These are phyloP conservation scores for Columba janthina DNA, from an alignment of 2,113 vertebrate genomes.

Conservation along the genomic window DNA sequence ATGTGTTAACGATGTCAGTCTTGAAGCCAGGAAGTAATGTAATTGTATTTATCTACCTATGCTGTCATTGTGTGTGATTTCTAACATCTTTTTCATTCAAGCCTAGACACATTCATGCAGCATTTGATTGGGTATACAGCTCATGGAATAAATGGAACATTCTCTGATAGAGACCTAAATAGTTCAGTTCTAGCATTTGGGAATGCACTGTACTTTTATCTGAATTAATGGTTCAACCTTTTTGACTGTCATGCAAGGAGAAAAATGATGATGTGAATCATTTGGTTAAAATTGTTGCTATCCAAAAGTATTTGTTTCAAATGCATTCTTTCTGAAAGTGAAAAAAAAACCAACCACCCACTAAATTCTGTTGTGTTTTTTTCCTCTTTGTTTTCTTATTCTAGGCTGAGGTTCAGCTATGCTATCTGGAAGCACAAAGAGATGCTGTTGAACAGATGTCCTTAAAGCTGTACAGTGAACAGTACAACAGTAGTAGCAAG, in stretches of 20 bases:
- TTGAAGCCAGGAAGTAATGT: neutral
- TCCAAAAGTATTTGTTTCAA: slow-evolving; percentile 43
- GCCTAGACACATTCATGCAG: neutral
- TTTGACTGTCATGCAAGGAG: slow-evolving; percentile 3
- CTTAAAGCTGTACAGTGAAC: slow-evolving; percentile 86
- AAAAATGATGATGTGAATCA: neutral
- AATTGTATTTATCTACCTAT: neutral
- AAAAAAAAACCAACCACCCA: neutral
- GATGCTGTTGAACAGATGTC: slow-evolving; percentile 93
- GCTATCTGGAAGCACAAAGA: slow-evolving; percentile 86
- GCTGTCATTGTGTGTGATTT: neutral
- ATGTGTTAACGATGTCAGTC: neutral
- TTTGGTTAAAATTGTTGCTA: slow-evolving; percentile 19
- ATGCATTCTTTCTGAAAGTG: slow-evolving; percentile 61
- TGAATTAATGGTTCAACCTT: neutral
- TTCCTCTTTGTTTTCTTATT: slow-evolving; percentile 70
- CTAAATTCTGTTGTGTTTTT: slow-evolving; percentile 8
- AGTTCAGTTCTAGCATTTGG: slow-evolving; percentile 27
- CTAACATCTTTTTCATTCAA: neutral
- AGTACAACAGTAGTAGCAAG: slow-evolving; percentile 80
- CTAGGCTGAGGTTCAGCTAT: slow-evolving; percentile 82
- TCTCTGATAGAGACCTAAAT: slow-evolving; percentile 34
- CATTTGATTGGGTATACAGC: neutral
- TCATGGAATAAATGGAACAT: neutral
- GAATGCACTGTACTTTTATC: slow-evolving; percentile 5